Conservation (phyloP, 2,113 vertebrate species). For the Ictidomys tridecemlineatus region DNA sequence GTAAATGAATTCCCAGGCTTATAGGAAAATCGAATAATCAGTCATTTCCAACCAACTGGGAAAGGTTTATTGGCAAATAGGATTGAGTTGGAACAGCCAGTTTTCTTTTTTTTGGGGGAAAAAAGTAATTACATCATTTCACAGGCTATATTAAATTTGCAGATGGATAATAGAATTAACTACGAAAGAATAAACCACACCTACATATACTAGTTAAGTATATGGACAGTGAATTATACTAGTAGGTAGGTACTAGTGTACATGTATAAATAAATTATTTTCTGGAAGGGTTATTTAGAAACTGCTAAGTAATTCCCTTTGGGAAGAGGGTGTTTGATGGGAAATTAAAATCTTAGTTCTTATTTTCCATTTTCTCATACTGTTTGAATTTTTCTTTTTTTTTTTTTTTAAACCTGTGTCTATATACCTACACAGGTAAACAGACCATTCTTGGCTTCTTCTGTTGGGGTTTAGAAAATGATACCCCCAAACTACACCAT, state of each 20-base stretch:
- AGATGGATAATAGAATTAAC: not conserved
- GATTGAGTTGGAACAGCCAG: not conserved
- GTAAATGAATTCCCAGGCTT: not conserved
- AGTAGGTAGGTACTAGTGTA: not conserved
- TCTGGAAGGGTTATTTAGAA: constrained; percentile 12
- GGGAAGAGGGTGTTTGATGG: not conserved
- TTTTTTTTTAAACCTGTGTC: not conserved
- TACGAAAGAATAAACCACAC: not conserved
- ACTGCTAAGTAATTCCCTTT: not conserved
- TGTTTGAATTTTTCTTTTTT: not conserved
- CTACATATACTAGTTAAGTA: not conserved
- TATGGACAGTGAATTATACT: not conserved
- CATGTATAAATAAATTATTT: not conserved
- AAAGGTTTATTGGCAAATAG: not conserved
- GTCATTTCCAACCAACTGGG: not conserved
- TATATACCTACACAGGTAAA: not conserved
- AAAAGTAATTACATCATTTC: constrained; percentile 12
- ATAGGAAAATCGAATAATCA: not conserved
- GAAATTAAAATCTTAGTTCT: not conserved
- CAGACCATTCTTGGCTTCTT: not conserved
- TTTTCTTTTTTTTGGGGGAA: not conserved
- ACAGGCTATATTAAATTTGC: constrained; percentile 18
- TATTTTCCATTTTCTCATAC: not conserved
- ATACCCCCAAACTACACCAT: not conserved
- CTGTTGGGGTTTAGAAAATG: not conserved